These are phyloP conservation scores for Typhlichthys subterraneus DNA, from an alignment of 2,797 vertebrate species.

Conservation along the genomic window DNA sequence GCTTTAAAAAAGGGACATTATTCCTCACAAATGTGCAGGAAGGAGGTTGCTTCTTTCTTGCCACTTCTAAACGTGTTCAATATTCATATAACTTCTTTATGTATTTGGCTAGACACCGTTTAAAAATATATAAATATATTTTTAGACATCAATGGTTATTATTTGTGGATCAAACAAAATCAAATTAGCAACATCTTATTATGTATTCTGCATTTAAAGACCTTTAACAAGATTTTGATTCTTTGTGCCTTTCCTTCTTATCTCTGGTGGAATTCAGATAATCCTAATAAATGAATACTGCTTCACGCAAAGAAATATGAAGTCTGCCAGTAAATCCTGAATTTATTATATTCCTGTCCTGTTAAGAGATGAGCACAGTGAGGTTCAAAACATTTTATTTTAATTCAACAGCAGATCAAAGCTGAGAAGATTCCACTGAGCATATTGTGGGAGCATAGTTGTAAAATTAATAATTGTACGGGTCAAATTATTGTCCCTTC, in stretches of 20 bases:
- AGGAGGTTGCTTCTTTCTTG: constrained; percentile 8
- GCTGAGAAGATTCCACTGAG: constrained; percentile 64
- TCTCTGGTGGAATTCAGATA: constrained; percentile 81
- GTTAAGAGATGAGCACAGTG: constrained; percentile 73
- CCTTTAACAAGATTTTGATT: constrained; percentile 73
- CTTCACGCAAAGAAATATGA: constrained; percentile 77
- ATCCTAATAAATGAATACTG: constrained; percentile 81
- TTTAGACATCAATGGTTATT: constrained; percentile 69
- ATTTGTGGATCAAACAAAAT: constrained; percentile 77
- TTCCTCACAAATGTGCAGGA: constrained; percentile 38
- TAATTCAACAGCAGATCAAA: constrained; percentile 77
- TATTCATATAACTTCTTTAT: constrained; percentile 14
- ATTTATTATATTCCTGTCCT: constrained; percentile 77
- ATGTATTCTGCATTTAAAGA: constrained; percentile 77
- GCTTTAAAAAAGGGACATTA: constrained; percentile 30
- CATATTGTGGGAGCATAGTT: constrained; percentile 49
- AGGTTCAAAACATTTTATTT: constrained; percentile 79
- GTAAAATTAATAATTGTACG: constrained; percentile 65
- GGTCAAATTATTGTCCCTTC: constrained; percentile 49
- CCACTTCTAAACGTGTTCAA: constrained; percentile 1
- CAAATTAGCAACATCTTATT: constrained; percentile 79
- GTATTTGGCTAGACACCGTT: constrained; percentile 58
- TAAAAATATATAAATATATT: constrained; percentile 56
- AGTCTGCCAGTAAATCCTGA: constrained; percentile 77
- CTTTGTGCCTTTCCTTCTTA: constrained; percentile 75